Percentiles rank a stretch among this genome's conserved stretches.
Conservation (phyloP, 1,140 invertebrate species). For the Bombus turneri region DNA sequence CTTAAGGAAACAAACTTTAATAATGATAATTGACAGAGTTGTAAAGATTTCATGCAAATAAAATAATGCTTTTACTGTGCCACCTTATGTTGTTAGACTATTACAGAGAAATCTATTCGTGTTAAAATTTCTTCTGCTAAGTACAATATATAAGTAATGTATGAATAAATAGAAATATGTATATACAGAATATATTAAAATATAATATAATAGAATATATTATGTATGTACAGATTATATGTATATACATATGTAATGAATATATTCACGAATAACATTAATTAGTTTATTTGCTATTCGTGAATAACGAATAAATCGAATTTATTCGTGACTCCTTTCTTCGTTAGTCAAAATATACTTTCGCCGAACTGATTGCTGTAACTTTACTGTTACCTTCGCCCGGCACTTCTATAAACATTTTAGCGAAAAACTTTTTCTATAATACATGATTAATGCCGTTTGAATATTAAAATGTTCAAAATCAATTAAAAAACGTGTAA, state of each 20-base stretch:
- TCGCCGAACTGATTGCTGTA: neutral
- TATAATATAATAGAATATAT: neutral
- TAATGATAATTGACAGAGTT: slow-evolving; percentile 14
- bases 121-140: slow-evolving; percentile 73
- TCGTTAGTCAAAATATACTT: neutral
- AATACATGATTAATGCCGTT: neutral
- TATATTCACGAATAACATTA: neutral
- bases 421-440: neutral
- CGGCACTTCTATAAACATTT: neutral
- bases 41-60: slow-evolving; percentile 54
- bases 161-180: slow-evolving; percentile 51
- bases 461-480: neutral
- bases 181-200: slow-evolving; percentile 33
- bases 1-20: slow-evolving; percentile 21
- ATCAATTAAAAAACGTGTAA: neutral
- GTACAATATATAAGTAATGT: slow-evolving; percentile 64
- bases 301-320: neutral
- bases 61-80: slow-evolving; percentile 69
- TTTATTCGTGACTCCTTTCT: neutral
- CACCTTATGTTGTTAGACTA: slow-evolving; percentile 75
- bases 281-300: neutral
- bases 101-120: slow-evolving; percentile 77
- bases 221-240: neutral
- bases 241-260: neutral
- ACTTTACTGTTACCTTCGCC: neutral